phyloP scores from a whole-genome alignment of 1,140 invertebrate genomes.

The Lerema accius region DNA sequence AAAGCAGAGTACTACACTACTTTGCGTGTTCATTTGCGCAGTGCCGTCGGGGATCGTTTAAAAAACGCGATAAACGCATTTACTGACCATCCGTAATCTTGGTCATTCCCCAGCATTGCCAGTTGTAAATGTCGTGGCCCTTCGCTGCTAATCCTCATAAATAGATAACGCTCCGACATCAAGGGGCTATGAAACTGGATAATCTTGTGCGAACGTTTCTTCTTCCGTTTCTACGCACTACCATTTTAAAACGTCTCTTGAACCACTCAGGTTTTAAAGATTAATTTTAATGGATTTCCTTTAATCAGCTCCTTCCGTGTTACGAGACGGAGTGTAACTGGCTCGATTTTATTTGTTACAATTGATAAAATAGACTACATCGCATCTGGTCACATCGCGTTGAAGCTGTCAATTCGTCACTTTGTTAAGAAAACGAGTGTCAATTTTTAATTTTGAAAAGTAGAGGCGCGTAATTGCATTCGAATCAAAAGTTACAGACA shows the following conservation, averaged over 20 bases:
- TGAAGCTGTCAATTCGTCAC: too few relatives aligned
- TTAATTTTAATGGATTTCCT: neutral
- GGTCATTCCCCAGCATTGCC: neutral
- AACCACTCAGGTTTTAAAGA: constrained; percentile 2
- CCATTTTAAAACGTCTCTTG: constrained; percentile 4
- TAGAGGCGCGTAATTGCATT: too few relatives aligned
- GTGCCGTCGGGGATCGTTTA: constrained; percentile 14
- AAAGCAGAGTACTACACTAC: neutral
- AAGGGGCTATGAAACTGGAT: constrained; percentile 15
- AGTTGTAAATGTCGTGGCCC: constrained; percentile 20
- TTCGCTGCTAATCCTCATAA: constrained; percentile 21
- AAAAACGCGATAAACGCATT: constrained; percentile 31
- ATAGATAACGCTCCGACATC: constrained; percentile 7
- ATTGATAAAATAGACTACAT: too few relatives aligned
- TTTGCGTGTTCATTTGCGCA: constrained; percentile 15
- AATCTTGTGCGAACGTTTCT: constrained; percentile 17
- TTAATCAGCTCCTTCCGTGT: neutral
- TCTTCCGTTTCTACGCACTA: constrained; percentile 3
- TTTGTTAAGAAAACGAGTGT: too few relatives aligned
- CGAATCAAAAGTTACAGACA: too few relatives aligned
- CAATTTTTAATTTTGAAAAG: too few relatives aligned
- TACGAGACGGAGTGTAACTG: too few relatives aligned
- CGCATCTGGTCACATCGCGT: too few relatives aligned
- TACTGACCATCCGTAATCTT: constrained; percentile 20
- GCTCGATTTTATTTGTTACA: too few relatives aligned